phyloP scores from a whole-genome alignment of 2,113 vertebrate species.

The Cyphomyrus discorhynchus region DNA sequence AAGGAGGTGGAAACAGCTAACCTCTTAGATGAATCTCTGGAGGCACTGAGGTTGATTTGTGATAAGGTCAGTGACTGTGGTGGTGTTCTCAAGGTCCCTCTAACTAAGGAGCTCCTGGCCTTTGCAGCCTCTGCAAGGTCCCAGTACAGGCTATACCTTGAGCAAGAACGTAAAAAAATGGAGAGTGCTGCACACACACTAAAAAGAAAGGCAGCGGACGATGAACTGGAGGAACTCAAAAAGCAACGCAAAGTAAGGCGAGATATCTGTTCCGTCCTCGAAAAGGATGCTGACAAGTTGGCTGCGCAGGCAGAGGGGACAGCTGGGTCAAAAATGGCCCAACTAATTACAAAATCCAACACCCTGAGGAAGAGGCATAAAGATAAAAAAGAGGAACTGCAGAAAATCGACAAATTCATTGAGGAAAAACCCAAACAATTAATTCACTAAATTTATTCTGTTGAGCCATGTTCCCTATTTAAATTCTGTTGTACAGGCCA shows the following conservation, averaged over 20 bases:
- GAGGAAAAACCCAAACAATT: neutral
- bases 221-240: neutral
- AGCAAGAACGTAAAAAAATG: neutral
- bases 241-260: neutral
- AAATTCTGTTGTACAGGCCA: no score
- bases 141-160: neutral
- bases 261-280: neutral
- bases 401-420: neutral
- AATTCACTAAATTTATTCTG: neutral
- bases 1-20: neutral
- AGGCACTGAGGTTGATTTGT: slow-evolving; percentile 8
- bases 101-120: slow-evolving; percentile 13
- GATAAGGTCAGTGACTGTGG: neutral
- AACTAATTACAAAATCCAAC: neutral
- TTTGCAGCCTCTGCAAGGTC: neutral
- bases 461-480: no score
- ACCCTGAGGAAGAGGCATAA: neutral
- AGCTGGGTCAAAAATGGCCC: neutral
- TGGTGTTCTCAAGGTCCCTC: slow-evolving; percentile 11
- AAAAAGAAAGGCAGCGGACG: neutral
- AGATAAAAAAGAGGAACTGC: neutral
- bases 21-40: neutral
- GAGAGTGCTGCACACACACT: neutral
- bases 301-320: neutral
- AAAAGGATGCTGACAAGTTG: neutral